A percentile compares a stretch with the other conserved stretches of the same genome.
Evolutionary conservation across 2,797 vertebrate genomes (phyloP).

Genomic region (Falco concolor): DNA sequence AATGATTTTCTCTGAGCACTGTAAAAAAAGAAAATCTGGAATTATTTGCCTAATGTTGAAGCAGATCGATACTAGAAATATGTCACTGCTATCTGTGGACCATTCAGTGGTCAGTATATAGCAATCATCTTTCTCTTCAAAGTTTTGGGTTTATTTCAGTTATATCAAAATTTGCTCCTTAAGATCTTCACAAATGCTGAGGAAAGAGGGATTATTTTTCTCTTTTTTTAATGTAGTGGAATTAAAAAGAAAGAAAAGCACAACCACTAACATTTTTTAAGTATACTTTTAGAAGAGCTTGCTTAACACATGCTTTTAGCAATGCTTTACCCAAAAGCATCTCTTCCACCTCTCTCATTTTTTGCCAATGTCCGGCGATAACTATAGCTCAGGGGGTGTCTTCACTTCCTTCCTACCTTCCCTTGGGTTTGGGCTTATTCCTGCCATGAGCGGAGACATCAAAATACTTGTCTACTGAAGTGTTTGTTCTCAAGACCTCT

Average conservation of each 20-base stretch:
- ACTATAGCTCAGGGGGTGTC: not conserved
- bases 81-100: not conserved
- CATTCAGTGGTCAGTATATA: not conserved
- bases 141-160: not conserved
- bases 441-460: not conserved
- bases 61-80: not conserved
- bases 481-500: not conserved
- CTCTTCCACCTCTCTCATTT: not conserved
- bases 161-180: not conserved
- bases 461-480: not conserved
- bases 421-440: not conserved
- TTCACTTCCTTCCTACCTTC: not conserved
- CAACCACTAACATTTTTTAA: not conserved
- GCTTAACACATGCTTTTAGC: not conserved
- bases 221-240: not conserved
- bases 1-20: not conserved
- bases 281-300: not conserved
- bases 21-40: not conserved
- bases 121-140: not conserved
- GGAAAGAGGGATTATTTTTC: not conserved
- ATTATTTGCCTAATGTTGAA: not conserved
- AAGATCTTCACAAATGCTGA: not conserved
- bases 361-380: not conserved
- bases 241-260: not conserved
- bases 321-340: not conserved